Evolutionary conservation across 2,797 vertebrate species (phyloP), one percentile per base, ranked within the genome.

Genomic region (Hyperoplus lanceolatus): DNA sequence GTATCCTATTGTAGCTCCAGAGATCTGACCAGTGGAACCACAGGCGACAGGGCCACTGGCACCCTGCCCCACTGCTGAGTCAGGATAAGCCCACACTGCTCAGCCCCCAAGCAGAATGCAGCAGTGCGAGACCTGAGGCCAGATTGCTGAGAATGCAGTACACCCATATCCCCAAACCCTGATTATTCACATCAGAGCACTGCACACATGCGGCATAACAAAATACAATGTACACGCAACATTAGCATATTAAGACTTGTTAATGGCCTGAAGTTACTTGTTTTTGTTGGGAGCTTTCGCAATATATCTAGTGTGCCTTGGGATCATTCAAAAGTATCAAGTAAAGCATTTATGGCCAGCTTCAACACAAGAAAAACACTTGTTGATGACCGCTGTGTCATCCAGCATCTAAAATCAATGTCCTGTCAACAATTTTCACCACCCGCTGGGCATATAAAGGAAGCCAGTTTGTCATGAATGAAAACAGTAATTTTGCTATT

Each of bases 1-100:
- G 80, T 81, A 83, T 86, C 80, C 80, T 75, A 75, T 71, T 79
- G 74, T 80, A 58, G 85, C 85, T 82, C 77, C 71, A 81, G 68
- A 79, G 74, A 78, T 68, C 87, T 80, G 81, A 90, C 82, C 86
- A 84, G 85, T 83, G 79, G 67, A 88, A 82, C 79, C 80, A 85
- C 75, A 88, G 84, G 87, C 79, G 12, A 86, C 88, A 78, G 80
- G 80, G 85, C 80, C 78, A 80, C 87, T 93, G 91, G 94, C 91
- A 86, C 49, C 29, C 63, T 90, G 92, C 92, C 92, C 75, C 18
- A n/a, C 68, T 93, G 94, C 94, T 91, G 93, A 94, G 89, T 94
- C 91, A 94, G 93, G 87, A 90, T 81, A 74, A 88, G 87, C 85
- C 86, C 82, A 79, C 75, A 86, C 84, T 43, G 65, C 81, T 88